These are phyloP conservation scores for Lagorchestes hirsutus DNA, from an alignment of 2,797 vertebrate genomes.

Conservation along the genomic window DNA sequence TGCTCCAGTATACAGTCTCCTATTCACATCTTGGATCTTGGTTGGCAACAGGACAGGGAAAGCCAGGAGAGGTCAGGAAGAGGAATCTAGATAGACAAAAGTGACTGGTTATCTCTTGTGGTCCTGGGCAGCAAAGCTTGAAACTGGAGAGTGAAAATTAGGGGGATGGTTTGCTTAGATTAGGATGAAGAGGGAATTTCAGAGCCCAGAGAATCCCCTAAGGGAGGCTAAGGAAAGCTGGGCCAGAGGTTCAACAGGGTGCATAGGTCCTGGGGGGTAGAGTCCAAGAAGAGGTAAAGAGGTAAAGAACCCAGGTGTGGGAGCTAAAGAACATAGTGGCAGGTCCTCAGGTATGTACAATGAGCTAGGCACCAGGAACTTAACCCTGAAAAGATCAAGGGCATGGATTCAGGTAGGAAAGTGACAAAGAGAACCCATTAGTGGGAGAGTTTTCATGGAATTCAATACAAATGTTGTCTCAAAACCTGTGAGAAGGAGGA, in stretches of 20 bases:
- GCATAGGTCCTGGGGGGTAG: neutral
- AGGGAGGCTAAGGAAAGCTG: neutral
- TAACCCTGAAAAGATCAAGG: neutral
- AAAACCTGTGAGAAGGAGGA: neutral
- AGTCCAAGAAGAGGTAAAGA: neutral
- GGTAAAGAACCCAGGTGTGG: neutral
- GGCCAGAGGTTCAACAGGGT: neutral
- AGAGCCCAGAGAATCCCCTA: neutral
- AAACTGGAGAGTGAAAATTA: neutral
- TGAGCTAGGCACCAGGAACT: neutral
- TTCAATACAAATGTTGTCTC: neutral
- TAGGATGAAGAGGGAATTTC: neutral
- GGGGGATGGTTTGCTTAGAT: neutral
- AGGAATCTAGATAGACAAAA: neutral
- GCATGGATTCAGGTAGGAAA: neutral
- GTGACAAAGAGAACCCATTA: no score
- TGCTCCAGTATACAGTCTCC: neutral
- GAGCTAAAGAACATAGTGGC: neutral
- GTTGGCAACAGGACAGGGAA: neutral
- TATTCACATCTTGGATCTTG: neutral
- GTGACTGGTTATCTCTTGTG: neutral
- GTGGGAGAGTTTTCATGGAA: neutral
- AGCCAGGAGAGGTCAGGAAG: neutral
- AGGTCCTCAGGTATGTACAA: neutral
- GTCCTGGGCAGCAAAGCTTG: neutral